phyloP scores from a whole-genome alignment of 1,140 invertebrate species.

The Tenebrio molitor region DNA sequence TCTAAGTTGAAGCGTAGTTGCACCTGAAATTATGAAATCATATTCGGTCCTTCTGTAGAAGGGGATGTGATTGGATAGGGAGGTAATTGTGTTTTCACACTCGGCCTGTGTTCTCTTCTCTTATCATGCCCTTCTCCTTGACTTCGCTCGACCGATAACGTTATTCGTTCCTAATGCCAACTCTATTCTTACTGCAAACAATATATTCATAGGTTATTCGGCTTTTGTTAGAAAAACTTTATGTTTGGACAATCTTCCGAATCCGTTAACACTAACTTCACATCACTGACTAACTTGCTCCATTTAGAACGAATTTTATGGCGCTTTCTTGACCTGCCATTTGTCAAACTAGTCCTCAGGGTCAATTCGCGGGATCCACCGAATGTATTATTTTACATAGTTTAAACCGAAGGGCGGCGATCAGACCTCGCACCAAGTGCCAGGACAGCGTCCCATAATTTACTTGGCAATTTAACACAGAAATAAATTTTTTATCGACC shows the following conservation, averaged over 20 bases:
- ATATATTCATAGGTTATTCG: conserved; percentile 52
- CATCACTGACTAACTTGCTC: conserved; percentile 47
- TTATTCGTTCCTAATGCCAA: conserved; percentile 48
- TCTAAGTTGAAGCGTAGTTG: not conserved
- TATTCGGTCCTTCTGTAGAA: not conserved
- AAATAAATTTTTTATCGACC: conserved; percentile 28
- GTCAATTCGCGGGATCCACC: conserved; percentile 1
- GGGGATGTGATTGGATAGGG: conserved; percentile 34
- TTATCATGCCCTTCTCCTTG: conserved; percentile 49
- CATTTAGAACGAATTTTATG: conserved; percentile 48
- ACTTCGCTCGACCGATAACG: conserved; percentile 48
- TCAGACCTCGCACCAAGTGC: conserved; percentile 1
- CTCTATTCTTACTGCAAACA: conserved; percentile 47
- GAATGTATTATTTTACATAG: conserved; percentile 40
- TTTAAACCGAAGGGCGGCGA: conserved; percentile 5
- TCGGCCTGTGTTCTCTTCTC: conserved; percentile 46
- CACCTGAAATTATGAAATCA: conserved; percentile 29
- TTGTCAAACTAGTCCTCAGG: conserved; percentile 31
- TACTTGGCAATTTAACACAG: conserved; percentile 13
- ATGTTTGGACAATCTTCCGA: conserved; percentile 44
- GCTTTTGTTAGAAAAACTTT: conserved; percentile 44
- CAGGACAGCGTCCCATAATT: conserved; percentile 8
- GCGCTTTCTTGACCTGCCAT: conserved; percentile 42
- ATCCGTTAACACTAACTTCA: conserved; percentile 44
- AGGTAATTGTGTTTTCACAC: conserved; percentile 46